Conservation (phyloP, 2,113 vertebrate species). For the Anoura caudifer region DNA sequence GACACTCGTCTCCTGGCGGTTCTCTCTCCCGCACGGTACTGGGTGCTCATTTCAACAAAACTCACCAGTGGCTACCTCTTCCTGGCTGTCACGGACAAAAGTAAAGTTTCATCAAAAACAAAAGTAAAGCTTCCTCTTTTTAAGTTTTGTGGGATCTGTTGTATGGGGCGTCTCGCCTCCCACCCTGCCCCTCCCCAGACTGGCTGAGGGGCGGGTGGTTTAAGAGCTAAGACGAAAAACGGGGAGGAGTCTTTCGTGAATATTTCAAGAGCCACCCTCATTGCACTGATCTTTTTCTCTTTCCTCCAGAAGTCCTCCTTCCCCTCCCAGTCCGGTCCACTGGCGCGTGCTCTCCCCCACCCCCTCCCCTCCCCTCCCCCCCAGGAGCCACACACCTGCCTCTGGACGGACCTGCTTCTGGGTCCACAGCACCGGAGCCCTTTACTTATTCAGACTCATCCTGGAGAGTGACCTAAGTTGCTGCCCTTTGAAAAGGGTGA, state of each 20-base stretch:
- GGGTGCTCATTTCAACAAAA: neutral
- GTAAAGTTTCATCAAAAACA: neutral
- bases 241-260: neutral
- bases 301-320: no score
- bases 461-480: neutral
- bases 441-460: no score
- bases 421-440: no score
- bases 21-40: neutral
- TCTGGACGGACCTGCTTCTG: neutral
- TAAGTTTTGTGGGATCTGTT: neutral
- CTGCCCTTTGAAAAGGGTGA: neutral
- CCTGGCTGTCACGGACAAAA: neutral
- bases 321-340: neutral
- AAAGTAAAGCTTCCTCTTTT: neutral
- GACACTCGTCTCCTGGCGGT: neutral
- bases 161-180: neutral
- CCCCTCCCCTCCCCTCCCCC: no score
- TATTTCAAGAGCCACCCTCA: neutral
- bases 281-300: neutral
- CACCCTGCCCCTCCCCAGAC: neutral
- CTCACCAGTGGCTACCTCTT: neutral
- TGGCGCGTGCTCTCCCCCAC: no score
- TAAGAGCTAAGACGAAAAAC: neutral
- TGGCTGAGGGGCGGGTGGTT: neutral
- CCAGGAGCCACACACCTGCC: accelerated